Conservation (phyloP, 2,797 vertebrate species). For the Pitangus sulphuratus region DNA sequence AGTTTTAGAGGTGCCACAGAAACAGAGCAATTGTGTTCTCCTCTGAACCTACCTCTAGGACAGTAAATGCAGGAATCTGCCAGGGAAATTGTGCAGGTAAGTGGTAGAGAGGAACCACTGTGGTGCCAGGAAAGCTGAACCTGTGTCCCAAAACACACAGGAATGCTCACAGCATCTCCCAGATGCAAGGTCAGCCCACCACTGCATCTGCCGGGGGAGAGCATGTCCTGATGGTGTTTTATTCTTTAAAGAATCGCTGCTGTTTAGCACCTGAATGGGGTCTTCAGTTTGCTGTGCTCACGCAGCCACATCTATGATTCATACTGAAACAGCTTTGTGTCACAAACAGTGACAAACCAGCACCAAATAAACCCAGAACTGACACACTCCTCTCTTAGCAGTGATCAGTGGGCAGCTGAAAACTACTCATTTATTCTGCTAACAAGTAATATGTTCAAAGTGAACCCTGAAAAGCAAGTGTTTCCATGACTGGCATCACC, state of each 20-base stretch:
- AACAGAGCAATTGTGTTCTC: neutral
- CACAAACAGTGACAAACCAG: neutral
- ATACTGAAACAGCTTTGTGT: neutral
- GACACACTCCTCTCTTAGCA: neutral
- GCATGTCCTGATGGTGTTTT: neutral
- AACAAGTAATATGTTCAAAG: constrained; percentile 29
- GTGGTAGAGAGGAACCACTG: neutral
- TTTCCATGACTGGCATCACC: constrained; percentile 35
- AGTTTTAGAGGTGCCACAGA: neutral
- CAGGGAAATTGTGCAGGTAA: neutral
- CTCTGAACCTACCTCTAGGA: neutral
- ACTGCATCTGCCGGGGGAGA: neutral
- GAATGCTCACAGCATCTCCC: neutral
- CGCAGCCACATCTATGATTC: neutral
- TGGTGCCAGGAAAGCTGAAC: neutral
- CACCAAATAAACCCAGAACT: neutral
- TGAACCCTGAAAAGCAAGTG: neutral
- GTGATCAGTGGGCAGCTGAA: neutral
- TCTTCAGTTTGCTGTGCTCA: neutral
- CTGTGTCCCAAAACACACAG: neutral
- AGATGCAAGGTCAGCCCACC: neutral
- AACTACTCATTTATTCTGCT: constrained; percentile 10
- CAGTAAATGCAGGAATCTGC: neutral
- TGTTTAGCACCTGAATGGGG: neutral
- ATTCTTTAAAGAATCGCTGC: neutral